These are phyloP conservation scores for Pseudanteris insignis DNA, from an alignment of 2,888 invertebrate species.

Conservation along the genomic window DNA sequence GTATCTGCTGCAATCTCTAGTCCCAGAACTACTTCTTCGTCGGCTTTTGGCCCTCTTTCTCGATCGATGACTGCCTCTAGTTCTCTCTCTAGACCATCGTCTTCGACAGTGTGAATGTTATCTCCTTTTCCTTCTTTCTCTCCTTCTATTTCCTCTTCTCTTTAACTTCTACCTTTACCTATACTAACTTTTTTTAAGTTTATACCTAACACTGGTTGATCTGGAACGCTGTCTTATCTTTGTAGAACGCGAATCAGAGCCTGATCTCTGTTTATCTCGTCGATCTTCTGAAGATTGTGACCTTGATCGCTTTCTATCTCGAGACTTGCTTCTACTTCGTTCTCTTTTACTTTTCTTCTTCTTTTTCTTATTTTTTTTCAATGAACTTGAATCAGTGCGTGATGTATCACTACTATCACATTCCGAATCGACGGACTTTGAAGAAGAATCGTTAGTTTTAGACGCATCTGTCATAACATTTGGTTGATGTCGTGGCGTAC, in stretches of 20 bases:
- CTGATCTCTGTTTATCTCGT: conserved; percentile 50
- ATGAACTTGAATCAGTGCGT: conserved; percentile 48
- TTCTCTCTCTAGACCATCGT: conserved; percentile 56
- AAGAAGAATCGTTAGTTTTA: conserved; percentile 48
- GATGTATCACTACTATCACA: conserved; percentile 47
- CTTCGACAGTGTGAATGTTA: conserved; percentile 53
- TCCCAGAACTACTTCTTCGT: conserved; percentile 17
- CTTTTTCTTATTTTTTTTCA: conserved; percentile 39
- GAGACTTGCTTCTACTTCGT: conserved; percentile 53
- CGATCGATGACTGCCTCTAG: conserved; percentile 54
- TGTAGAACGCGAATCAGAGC: conserved; percentile 7
- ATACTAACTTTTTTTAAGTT: conserved; percentile 8
- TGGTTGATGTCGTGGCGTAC: conserved; percentile 54
- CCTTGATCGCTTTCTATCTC: conserved; percentile 40
- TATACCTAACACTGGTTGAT: conserved; percentile 23
- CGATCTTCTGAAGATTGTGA: conserved; percentile 41
- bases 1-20: no score
- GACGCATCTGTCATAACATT: no score
- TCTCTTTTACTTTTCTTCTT: conserved; percentile 47
- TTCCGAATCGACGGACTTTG: conserved; percentile 51
- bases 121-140: conserved; percentile 46
- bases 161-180: conserved; percentile 40
- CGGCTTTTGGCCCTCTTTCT: conserved; percentile 50
- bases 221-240: conserved; percentile 29
- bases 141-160: conserved; percentile 33